Base-by-base conservation (phyloP, 1,140 invertebrate species). In the Chironomus tepperi region DNA sequence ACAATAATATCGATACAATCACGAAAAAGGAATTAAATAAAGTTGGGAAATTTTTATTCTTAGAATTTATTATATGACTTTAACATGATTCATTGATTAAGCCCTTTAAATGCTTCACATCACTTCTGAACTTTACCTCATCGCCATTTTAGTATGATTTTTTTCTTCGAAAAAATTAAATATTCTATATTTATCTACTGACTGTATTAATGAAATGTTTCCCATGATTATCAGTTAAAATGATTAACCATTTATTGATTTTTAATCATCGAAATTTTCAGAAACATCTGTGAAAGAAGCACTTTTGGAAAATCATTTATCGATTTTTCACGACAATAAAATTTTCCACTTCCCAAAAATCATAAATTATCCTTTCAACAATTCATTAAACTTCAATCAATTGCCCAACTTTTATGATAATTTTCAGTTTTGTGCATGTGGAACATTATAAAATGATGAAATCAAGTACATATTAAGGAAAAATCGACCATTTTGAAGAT, bases 131-230 rank as follows among this genome's bases (percentile, higher is more conserved):
- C 18, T 3, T 18, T 8, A 19, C 65, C 65, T 19, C 10, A 70
- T 70, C 65, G 65, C 65, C 65, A 70, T 70, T 18, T 70, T 70
- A 70, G 12, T 15, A 57, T 57, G 47, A 57, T n/a, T n/a, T 57
- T 12, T 57, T 34, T 34, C 24, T 34, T 34, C 24, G 5, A 34
- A 57, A 12, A n/a, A 47, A 10, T 47, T 47, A 47, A 10, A 10
- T 47, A 47, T 10, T 47, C 43, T 47, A 47, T 47, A 47, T 10
- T 47, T 47, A 10, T 47, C 43, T 9, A 47, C 2, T 47, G 8
- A 47, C 8, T 43, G 6, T 47, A 47, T 47, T 15, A 10, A 47
- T 47, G 43, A 10, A 47, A 47, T 10, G 8, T 3, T 47, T 47
- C 43, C 7, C 7, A n/a, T n/a, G n/a, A n/a, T 47, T 10, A 47